These are phyloP conservation scores for Martes martes DNA, from an alignment of 2,113 vertebrate species.

Conservation along the genomic window DNA sequence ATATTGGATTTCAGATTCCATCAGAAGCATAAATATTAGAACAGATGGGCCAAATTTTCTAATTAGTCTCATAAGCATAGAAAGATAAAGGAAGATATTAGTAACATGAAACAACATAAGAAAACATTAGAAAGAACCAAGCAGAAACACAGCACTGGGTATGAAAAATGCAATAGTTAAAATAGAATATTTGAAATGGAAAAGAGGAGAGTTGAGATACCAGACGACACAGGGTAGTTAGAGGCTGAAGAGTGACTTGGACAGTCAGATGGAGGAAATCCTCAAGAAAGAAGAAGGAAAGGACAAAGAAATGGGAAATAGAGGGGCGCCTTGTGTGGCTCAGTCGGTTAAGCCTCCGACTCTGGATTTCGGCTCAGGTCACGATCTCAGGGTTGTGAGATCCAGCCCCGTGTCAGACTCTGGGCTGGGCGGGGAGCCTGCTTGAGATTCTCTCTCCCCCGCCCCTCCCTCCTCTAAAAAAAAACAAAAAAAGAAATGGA, in stretches of 20 bases:
- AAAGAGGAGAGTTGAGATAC: background rate
- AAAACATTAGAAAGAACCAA: slow-evolving; percentile 21
- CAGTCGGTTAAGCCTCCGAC: background rate
- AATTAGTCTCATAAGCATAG: slow-evolving; percentile 49
- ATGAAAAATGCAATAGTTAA: background rate
- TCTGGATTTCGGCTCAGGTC: background rate
- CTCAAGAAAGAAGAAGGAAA: background rate
- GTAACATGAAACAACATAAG: slow-evolving; percentile 51
- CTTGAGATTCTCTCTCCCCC: background rate
- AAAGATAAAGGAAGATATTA: slow-evolving; percentile 49
- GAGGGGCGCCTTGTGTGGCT: background rate
- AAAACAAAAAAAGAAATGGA: background rate
- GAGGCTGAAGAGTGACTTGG: background rate
- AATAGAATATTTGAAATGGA: slow-evolving; percentile 7
- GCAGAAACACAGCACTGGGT: slow-evolving; percentile 1
- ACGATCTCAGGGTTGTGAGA: background rate
- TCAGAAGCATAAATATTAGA: slow-evolving; percentile 56
- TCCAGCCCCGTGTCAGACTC: background rate
- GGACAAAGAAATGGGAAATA: background rate
- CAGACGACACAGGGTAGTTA: background rate
- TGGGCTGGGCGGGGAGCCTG: background rate
- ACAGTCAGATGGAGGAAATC: background rate
- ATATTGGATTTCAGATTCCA: slow-evolving; percentile 29
- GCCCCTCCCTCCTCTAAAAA: background rate
- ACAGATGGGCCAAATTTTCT: slow-evolving; percentile 54